Percentiles rank a stretch among this genome's conserved stretches.
These are phyloP conservation scores for Yponomeuta malinellus DNA, from an alignment of 2,888 invertebrate genomes.

Conservation along the genomic window DNA sequence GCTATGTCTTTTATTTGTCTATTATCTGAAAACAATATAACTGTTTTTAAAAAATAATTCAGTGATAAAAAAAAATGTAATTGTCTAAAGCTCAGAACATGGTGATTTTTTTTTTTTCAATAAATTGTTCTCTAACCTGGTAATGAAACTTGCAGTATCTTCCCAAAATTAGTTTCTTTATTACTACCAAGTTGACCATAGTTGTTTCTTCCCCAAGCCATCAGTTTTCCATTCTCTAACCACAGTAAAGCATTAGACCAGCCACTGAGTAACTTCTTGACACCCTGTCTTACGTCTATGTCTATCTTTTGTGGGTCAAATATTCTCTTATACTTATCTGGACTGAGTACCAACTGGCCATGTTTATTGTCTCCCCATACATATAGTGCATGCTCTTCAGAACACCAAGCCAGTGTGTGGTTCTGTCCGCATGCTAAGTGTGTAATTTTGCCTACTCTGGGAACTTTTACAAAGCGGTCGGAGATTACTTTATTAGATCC, in stretches of 20 bases:
- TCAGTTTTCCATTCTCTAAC: conserved; percentile 77
- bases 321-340: conserved; percentile 65
- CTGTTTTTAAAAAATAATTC: conserved; percentile 15
- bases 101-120: too few species aligned
- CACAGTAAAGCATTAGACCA: conserved; percentile 87
- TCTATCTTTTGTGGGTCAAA: conserved; percentile 73
- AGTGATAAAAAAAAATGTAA: too few species aligned
- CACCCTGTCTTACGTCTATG: conserved; percentile 70
- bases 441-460: conserved; percentile 72
- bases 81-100: too few species aligned
- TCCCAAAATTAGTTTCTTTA: conserved; percentile 40
- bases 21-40: conserved; percentile 53
- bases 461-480: conserved; percentile 70
- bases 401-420: conserved; percentile 79
- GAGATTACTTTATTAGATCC: conserved; percentile 45
- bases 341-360: conserved; percentile 82
- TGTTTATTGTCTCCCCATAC: conserved; percentile 91
- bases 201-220: conserved; percentile 87
- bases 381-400: conserved; percentile 76
- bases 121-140: conserved; percentile 41
- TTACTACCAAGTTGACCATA: conserved; percentile 85
- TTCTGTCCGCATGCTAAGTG: conserved; percentile 88
- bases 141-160: conserved; percentile 45
- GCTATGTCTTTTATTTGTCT: conserved; percentile 74
- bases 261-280: conserved; percentile 79